These are phyloP conservation scores for Lamellibrachia satsuma DNA, from an alignment of 2,888 invertebrate species.

Conservation along the genomic window DNA sequence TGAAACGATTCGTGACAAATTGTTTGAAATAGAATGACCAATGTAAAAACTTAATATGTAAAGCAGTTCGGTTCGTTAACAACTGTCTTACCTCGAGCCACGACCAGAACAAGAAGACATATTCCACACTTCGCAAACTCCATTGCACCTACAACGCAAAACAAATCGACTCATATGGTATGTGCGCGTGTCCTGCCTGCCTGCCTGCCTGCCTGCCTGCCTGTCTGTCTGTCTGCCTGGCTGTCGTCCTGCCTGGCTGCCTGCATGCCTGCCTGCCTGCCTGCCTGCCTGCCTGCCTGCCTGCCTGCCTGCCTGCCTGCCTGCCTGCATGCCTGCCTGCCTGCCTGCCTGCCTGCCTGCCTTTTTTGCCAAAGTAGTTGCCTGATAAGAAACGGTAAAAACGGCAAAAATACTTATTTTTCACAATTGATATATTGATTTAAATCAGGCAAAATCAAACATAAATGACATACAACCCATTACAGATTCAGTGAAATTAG, in stretches of 20 bases:
- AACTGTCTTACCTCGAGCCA: neutral
- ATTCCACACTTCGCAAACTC: neutral
- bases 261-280: no score
- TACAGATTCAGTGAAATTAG: neutral
- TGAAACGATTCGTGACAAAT: neutral
- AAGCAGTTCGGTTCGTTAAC: neutral
- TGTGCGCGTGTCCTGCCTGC: neutral
- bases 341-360: neutral
- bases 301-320: neutral
- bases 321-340: neutral
- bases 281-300: no score
- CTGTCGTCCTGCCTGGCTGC: no score
- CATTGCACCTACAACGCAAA: neutral
- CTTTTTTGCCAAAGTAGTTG: neutral
- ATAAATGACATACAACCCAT: no score
- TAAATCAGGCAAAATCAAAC: no score
- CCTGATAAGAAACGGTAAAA: no score
- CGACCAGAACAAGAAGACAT: neutral
- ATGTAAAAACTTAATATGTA: neutral
- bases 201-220: no score
- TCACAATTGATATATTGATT: no score
- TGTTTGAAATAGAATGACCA: neutral
- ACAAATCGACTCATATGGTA: neutral
- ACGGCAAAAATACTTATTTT: no score
- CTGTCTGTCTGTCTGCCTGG: no score